These are phyloP conservation scores for Pyrgilauda ruficollis DNA, from an alignment of 2,113 vertebrate genomes.

Conservation along the genomic window DNA sequence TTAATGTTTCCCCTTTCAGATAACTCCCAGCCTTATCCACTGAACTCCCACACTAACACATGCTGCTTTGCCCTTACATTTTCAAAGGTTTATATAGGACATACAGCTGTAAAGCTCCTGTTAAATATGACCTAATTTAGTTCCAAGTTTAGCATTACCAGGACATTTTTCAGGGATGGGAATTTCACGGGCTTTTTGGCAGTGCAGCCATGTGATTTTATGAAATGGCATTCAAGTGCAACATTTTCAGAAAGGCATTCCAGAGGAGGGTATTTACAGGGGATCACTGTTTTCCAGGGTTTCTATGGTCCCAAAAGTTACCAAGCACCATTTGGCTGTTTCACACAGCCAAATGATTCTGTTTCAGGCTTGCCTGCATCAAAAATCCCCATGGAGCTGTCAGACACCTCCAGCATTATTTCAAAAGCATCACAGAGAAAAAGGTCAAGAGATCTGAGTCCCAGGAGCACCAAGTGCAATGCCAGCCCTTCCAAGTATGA, in stretches of 20 bases:
- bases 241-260: neutral
- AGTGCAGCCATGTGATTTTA: neutral
- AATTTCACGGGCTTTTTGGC: neutral
- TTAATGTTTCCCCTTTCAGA: neutral
- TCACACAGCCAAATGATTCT: neutral
- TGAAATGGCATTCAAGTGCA: neutral
- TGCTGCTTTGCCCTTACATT: neutral
- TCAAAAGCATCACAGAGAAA: neutral
- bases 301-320: neutral
- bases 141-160: slow-evolving; percentile 37
- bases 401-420: neutral
- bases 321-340: neutral
- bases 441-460: neutral
- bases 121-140: slow-evolving; percentile 35
- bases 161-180: neutral
- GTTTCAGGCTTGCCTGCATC: neutral
- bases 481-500: neutral
- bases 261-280: neutral
- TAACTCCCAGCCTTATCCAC: neutral
- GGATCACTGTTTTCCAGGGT: neutral
- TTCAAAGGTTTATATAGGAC: slow-evolving; percentile 5
- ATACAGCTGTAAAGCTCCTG: neutral
- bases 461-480: neutral
- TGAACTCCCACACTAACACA: neutral
- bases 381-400: neutral